Base-by-base conservation (phyloP, 2,797 vertebrate genomes). In the Peromyscus attwateri region DNA sequence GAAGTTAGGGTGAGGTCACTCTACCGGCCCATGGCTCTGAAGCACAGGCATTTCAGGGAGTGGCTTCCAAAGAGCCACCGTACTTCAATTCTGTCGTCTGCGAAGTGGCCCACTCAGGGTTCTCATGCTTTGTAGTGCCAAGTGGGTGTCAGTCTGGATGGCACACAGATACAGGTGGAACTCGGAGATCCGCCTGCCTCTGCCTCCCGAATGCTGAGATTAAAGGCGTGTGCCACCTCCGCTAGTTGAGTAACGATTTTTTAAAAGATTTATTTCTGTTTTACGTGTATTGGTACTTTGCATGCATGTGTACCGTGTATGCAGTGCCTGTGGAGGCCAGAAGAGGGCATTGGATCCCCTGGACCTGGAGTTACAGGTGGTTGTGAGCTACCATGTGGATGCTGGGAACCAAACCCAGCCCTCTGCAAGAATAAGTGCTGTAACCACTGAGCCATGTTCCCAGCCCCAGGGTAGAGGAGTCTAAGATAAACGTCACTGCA, bases 31-130 rank as follows among this genome's bases (percentile, higher is more conserved):
- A 12, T 8, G 21, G 40, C 23, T 12, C 71, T 25, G 29, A 57
- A 12, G 3, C 9, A 0, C 1, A 13, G 1, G 46, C 4, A 1
- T 43, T 46, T 34, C 8, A 19, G 79, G 27, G 73, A 70, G 14
- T 17, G 68, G 12, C 21, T 14, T 17, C 34, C 25, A 31, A n/a
- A 31, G 40, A 60, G 19, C 31, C 2, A 37, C 37, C 80, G 76
- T 82, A 19, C 84, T 37, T n/a, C 62, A 29, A 23, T 34, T 76
- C 80, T 70, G 40, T 62, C 55, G 31, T 62, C 25, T 77, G 57
- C 76, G 66, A 82, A 34, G 52, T n/a, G 46, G 10, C 70, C 60
- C 52, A 6, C 29, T 40, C 1, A 37, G 60, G 17, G 14, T 68
- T 73, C 52, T 82, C 40, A 21, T 9, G 11, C 29, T 66, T 37